Percentiles rank a stretch among this genome's conserved stretches.
phyloP scores from a whole-genome alignment of 1,140 invertebrate species.

The Xylocopa sonorina region DNA sequence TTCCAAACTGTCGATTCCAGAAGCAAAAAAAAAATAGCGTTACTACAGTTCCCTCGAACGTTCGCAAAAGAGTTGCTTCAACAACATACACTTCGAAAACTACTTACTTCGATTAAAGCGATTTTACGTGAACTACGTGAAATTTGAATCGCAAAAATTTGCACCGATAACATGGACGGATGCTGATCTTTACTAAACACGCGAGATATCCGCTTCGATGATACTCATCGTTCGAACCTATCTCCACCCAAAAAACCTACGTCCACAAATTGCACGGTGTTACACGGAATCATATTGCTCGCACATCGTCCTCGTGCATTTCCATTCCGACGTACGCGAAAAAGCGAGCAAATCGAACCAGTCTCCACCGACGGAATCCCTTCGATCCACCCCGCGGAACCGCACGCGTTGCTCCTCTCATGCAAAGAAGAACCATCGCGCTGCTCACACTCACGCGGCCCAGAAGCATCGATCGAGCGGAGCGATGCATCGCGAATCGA shows the following conservation, averaged over 20 bases:
- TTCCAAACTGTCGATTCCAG: neutral
- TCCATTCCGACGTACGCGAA: neutral
- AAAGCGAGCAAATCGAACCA: neutral
- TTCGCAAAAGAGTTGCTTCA: neutral
- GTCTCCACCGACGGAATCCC: neutral
- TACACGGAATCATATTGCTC: too few species aligned
- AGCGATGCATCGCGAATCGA: neutral
- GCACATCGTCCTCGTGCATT: neutral
- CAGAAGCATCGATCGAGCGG: neutral
- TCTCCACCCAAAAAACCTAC: neutral
- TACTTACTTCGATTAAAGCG: too few species aligned
- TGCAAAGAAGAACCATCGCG: neutral
- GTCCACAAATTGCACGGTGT: neutral
- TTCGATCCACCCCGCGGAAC: neutral
- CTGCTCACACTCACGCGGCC: neutral
- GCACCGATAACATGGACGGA: conserved; percentile 11
- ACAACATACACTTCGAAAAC: neutral
- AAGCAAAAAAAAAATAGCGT: neutral
- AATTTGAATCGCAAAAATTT: neutral
- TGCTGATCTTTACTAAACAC: neutral
- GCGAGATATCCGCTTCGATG: too few species aligned
- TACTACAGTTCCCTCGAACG: too few species aligned
- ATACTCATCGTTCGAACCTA: neutral
- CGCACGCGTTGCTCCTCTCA: neutral
- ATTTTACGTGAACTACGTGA: too few species aligned